phyloP scores from a whole-genome alignment of 1,140 invertebrate genomes.

The Meloidogyne floridensis region DNA sequence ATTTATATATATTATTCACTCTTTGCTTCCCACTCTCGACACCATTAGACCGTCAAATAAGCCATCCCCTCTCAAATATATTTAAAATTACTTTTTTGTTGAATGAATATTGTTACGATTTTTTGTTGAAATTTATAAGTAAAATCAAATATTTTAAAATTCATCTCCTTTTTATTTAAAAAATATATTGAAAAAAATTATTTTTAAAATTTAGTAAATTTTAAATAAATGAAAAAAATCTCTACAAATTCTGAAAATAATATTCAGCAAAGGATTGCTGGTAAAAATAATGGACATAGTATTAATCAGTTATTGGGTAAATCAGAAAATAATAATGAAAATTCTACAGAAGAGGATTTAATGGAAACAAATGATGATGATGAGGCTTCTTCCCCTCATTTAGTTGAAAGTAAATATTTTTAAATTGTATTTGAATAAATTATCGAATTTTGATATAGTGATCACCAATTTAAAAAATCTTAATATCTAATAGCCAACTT shows the following conservation, averaged over 20 bases:
- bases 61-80: neutral
- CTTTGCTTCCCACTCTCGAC: conserved; percentile 8
- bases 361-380: neutral
- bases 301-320: neutral
- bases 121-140: no score
- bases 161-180: no score
- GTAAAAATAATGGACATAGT: conserved; percentile 8
- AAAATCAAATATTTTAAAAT: no score
- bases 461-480: no score
- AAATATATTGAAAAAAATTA: no score
- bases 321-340: neutral
- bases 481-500: no score
- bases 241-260: neutral
- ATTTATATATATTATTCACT: neutral
- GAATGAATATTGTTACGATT: neutral
- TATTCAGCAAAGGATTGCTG: no score
- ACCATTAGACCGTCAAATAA: neutral
- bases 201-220: no score
- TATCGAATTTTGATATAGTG: no score
- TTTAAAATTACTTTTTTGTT: neutral
- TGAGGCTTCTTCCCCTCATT: no score
- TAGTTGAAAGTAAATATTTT: no score
- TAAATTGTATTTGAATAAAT: no score
- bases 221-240: neutral
- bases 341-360: neutral